phyloP scores from a whole-genome alignment of 2,797 vertebrate species.

The Myotis findleyi region DNA sequence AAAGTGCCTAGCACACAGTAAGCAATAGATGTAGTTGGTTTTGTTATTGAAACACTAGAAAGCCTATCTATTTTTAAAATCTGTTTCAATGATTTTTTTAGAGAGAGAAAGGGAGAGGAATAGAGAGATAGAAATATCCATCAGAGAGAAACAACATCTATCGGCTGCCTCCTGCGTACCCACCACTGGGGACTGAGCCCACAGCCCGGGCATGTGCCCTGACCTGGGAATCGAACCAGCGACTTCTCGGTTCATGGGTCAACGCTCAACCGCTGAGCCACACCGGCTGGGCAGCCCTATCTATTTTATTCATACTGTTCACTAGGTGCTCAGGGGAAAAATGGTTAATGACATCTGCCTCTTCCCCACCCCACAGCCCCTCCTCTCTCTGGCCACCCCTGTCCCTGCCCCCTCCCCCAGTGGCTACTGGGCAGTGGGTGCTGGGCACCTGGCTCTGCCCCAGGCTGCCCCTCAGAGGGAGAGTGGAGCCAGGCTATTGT shows the following conservation, averaged over 20 bases:
- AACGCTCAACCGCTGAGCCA: too few species aligned
- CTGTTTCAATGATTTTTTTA: too few species aligned
- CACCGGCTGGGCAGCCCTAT: too few species aligned
- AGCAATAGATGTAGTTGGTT: not conserved
- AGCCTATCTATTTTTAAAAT: not conserved
- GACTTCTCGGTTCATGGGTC: too few species aligned
- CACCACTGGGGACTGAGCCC: too few species aligned
- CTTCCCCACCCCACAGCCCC: not conserved
- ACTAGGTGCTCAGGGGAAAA: not conserved
- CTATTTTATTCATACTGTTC: not conserved
- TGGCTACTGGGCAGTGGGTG: not conserved
- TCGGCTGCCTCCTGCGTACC: too few species aligned
- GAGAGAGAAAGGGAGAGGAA: too few species aligned
- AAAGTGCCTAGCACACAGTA: not conserved
- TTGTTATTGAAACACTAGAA: not conserved
- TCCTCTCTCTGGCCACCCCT: not conserved
- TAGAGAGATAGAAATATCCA: too few species aligned
- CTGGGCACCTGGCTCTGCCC: not conserved
- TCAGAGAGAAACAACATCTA: too few species aligned
- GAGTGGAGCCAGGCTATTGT: conserved; percentile 72
- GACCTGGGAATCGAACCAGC: too few species aligned
- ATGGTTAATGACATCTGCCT: not conserved
- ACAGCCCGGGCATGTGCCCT: too few species aligned
- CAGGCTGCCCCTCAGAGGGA: not conserved
- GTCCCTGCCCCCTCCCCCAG: not conserved